Base-by-base conservation (phyloP, 1,140 invertebrate species). In the Aphis gossypii region DNA sequence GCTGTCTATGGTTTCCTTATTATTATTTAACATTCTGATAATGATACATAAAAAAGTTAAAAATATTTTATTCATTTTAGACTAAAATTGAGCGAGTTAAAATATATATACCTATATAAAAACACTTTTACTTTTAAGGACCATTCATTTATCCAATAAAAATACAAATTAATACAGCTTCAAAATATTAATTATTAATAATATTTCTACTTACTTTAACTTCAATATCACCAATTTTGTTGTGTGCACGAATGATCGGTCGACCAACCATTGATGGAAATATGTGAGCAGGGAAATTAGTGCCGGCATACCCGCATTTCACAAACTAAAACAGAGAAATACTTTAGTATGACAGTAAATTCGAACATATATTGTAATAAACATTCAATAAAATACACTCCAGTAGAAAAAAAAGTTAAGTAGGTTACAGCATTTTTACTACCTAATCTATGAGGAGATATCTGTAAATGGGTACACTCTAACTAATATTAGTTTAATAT, bases 261-360 rank as follows among this genome's bases (percentile, higher is more conserved):
- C 99, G 96, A 93, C 99, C 99, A 90, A 99, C 99, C 96, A 99
- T 97, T 6, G 99, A 99, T 76, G 99, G 99, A 96, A 99, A 99
- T 95, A 99, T 99, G 95, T 99, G 97, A 87, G 98, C 98, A 94
- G 99, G 99, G 96, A 99, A 99, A 96, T 99, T 99, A 93, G 98
- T 98, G 87, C 99, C 99, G 94, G 99, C 99, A 97, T 99, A 99
- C 94, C 99, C 99, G 96, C 99, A 99, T 96, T 99, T 99, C 20
- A 99, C 99, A 96, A 99, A 99, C 99, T 99, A 95, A 48, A 97
- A 96, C 90, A 94, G 95, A 95, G 95, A 89, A 88, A 51, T 35
- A 35, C 6, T 30, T 14, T 84, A 84, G 3, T 38, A 23, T 23
- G 41, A 84, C 21, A 83, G 21, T 83, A 83, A 23, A 84, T 41